These are phyloP conservation scores for Dicranocentrus wangi DNA, from an alignment of 2,888 invertebrate genomes.

Conservation along the genomic window DNA sequence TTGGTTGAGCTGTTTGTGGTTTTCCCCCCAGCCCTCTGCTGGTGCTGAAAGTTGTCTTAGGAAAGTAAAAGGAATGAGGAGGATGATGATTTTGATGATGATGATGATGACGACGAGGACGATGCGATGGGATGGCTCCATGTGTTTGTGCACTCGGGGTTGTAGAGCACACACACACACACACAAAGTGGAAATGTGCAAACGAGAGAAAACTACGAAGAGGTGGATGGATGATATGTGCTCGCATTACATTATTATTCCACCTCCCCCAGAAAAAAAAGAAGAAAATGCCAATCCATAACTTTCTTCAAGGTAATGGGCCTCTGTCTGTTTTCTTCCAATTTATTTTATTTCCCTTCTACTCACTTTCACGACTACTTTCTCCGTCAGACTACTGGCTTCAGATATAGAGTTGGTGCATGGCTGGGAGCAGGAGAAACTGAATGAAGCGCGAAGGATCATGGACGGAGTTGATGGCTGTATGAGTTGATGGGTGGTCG, in stretches of 20 bases:
- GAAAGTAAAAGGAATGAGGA: constrained; percentile 54
- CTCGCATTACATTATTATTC: constrained; percentile 63
- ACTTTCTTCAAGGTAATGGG: constrained; percentile 62
- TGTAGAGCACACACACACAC: neutral
- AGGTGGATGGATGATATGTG: constrained; percentile 55
- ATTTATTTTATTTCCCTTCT: constrained; percentile 63
- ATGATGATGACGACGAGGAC: too few relatives aligned
- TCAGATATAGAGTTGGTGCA: neutral
- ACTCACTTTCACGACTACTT: constrained; percentile 58
- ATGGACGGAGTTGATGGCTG: too few relatives aligned
- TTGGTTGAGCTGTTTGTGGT: constrained; percentile 46
- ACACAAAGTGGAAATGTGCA: neutral
- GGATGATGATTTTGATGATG: constrained; percentile 54
- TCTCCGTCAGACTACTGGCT: constrained; percentile 8
- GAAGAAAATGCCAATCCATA: constrained; percentile 63
- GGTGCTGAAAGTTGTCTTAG: constrained; percentile 52
- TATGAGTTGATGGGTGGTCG: too few relatives aligned
- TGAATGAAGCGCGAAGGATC: neutral
- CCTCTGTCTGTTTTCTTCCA: constrained; percentile 63
- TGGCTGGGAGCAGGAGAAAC: neutral
- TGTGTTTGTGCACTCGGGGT: constrained; percentile 14
- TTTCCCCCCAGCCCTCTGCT: neutral
- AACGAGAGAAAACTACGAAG: neutral
- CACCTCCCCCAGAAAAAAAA: constrained; percentile 47
- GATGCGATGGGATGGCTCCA: constrained; percentile 42